Percentiles rank a stretch among this genome's conserved stretches.
Conservation (phyloP, 2,113 vertebrate species). For the Nyctibius bracteatus region DNA sequence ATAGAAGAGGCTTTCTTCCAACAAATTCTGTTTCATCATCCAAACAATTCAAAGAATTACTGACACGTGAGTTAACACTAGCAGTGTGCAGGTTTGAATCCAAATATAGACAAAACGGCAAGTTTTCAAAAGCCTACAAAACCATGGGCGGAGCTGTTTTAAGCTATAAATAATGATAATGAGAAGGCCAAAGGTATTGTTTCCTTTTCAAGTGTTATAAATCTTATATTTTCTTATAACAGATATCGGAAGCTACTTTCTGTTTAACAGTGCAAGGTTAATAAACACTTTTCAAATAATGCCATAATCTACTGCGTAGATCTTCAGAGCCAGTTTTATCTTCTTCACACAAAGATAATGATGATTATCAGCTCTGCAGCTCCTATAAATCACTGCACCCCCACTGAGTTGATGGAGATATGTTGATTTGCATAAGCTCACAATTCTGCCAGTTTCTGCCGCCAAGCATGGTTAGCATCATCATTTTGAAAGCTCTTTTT, state of each 20-base stretch:
- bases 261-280: slow-evolving; percentile 3
- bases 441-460: neutral
- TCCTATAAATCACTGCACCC: neutral
- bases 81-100: neutral
- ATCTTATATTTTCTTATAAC: neutral
- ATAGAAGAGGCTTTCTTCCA: neutral
- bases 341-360: neutral
- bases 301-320: neutral
- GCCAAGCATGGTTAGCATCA: neutral
- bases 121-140: neutral
- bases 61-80: neutral
- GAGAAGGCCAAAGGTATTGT: neutral
- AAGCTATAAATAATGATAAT: neutral
- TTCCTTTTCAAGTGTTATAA: neutral
- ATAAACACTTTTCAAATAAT: slow-evolving; percentile 9
- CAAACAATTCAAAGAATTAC: neutral
- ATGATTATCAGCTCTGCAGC: neutral
- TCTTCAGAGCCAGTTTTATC: neutral
- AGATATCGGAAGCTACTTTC: neutral
- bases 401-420: neutral
- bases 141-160: neutral
- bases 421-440: neutral
- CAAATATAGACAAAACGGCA: neutral
- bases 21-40: neutral
- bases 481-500: neutral